phyloP scores from a whole-genome alignment of 2,113 vertebrate species.

The Gallinago jamesoni region DNA sequence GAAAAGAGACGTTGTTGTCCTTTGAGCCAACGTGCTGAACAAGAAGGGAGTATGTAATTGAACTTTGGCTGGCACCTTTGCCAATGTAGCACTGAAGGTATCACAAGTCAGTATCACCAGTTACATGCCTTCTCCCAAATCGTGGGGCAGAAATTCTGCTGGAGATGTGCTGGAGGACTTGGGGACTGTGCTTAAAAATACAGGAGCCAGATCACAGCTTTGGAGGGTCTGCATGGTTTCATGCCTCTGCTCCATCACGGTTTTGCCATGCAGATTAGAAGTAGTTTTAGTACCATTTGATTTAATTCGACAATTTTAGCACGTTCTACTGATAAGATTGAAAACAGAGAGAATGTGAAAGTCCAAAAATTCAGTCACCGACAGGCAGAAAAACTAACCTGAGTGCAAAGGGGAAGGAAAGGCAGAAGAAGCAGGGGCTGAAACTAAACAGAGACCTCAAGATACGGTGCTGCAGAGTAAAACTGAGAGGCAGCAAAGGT shows the following conservation, averaged over 20 bases:
- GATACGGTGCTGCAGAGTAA: background rate
- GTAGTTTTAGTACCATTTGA: background rate
- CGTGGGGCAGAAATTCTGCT: background rate
- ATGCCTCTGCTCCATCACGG: background rate
- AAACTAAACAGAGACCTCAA: background rate
- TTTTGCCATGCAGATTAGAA: background rate
- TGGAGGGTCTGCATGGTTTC: background rate
- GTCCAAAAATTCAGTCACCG: background rate
- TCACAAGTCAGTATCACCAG: background rate
- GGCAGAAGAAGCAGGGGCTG: background rate
- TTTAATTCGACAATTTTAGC: background rate
- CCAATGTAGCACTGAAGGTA: background rate
- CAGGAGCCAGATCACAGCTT: background rate
- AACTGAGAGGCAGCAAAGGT: background rate
- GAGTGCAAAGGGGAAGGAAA: background rate
- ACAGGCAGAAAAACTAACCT: background rate
- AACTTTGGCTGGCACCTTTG: background rate
- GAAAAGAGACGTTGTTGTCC: constrained; percentile 5
- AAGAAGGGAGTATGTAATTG: background rate
- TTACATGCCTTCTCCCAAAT: background rate
- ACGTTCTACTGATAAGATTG: background rate
- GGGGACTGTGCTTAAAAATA: background rate
- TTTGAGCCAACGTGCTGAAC: constrained; percentile 6
- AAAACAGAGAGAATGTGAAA: background rate
- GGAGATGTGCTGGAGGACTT: background rate